These are phyloP conservation scores for Drosophila tripunctata DNA, from an alignment of 2,888 invertebrate species.

Conservation along the genomic window DNA sequence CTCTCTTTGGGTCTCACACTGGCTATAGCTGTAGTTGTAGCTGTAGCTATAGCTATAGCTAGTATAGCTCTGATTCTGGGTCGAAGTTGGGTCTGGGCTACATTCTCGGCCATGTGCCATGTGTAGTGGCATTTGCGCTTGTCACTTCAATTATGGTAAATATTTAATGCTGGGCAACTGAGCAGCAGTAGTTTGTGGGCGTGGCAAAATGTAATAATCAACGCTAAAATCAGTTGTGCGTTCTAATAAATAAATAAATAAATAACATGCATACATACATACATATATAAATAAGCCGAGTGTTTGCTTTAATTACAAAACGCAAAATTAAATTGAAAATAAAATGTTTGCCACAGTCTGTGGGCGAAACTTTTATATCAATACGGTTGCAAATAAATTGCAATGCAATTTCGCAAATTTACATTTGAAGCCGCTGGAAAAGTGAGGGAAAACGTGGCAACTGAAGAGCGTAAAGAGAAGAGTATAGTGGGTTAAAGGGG, in stretches of 20 bases:
- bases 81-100: slow-evolving; percentile 9
- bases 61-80: slow-evolving; percentile 9
- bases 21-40: neutral
- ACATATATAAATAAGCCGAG: slow-evolving; percentile 68
- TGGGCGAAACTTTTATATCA: slow-evolving; percentile 32
- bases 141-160: slow-evolving; percentile 79
- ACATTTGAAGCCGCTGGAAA: slow-evolving; percentile 21
- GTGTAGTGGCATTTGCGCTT: slow-evolving; percentile 76
- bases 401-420: slow-evolving; percentile 57
- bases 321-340: slow-evolving; percentile 74
- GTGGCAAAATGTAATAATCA: slow-evolving; percentile 70
- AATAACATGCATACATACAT: slow-evolving; percentile 73
- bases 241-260: slow-evolving; percentile 76
- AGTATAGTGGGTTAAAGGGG: too few species aligned
- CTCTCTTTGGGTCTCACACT: neutral
- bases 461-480: neutral
- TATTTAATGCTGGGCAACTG: slow-evolving; percentile 65
- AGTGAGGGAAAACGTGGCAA: neutral
- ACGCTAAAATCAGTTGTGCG: slow-evolving; percentile 74
- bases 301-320: slow-evolving; percentile 72
- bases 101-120: slow-evolving; percentile 22
- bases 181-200: slow-evolving; percentile 40
- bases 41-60: neutral
- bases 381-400: slow-evolving; percentile 52
- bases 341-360: slow-evolving; percentile 62